These are phyloP conservation scores for Pherbina coryleti DNA, from an alignment of 2,888 invertebrate genomes.

Conservation along the genomic window DNA sequence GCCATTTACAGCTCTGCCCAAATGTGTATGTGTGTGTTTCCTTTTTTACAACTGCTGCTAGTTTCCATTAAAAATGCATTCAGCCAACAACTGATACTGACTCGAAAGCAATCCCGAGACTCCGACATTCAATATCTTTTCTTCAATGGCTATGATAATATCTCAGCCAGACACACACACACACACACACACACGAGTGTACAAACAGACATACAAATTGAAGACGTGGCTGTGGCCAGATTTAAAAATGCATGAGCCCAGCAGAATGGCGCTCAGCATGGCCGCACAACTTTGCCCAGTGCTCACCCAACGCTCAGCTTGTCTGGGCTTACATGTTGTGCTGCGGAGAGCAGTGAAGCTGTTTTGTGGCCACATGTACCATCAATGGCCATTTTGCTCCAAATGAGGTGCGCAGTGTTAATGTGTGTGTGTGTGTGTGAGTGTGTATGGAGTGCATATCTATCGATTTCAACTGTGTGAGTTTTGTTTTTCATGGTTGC, in stretches of 20 bases:
- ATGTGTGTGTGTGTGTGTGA: background rate
- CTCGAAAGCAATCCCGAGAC: slow-evolving; percentile 17
- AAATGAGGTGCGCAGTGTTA: background rate
- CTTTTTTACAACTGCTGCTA: background rate
- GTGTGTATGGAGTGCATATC: no score
- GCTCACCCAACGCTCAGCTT: no score
- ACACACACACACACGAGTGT: background rate
- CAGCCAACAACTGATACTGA: background rate
- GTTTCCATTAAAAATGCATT: slow-evolving; percentile 26
- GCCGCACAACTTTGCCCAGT: no score
- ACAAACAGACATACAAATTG: background rate
- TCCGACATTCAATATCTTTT: slow-evolving; percentile 22
- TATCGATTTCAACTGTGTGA: background rate
- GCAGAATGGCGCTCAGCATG: background rate
- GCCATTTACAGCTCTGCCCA: no score
- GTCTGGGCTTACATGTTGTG: background rate
- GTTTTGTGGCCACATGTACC: background rate
- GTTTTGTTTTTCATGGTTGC: background rate
- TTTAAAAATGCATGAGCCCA: slow-evolving; percentile 26
- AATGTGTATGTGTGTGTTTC: background rate
- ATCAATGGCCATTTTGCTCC: background rate
- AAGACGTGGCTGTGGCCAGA: slow-evolving; percentile 5
- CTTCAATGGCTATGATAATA: slow-evolving; percentile 7
- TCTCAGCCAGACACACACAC: background rate
- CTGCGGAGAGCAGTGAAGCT: background rate